A percentile compares a stretch with the other conserved stretches of the same genome.
phyloP scores from a whole-genome alignment of 1,140 invertebrate species.

The Aphis craccivora region DNA sequence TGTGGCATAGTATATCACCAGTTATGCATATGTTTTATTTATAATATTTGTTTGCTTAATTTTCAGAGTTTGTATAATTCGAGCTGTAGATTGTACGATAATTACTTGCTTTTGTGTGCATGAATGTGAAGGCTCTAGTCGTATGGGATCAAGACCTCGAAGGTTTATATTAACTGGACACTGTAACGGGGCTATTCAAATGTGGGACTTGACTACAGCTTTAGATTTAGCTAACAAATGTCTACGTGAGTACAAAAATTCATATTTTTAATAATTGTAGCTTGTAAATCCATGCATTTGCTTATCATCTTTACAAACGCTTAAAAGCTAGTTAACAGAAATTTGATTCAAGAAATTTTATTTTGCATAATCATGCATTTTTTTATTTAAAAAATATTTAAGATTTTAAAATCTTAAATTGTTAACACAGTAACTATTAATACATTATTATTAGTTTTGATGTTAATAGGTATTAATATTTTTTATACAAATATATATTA shows the following conservation, averaged over 20 bases:
- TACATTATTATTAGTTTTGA: background rate
- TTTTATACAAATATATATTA: background rate
- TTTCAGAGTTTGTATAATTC: slow-evolving; percentile 89
- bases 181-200: slow-evolving; percentile 92
- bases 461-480: background rate
- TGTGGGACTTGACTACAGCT: slow-evolving; percentile 98
- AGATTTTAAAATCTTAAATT: too few relatives aligned
- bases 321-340: background rate
- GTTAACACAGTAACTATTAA: background rate
- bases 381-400: background rate
- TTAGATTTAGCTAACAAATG: slow-evolving; percentile 79
- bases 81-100: slow-evolving; percentile 91
- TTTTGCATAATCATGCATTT: background rate
- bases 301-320: background rate
- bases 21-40: background rate
- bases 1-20: background rate
- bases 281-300: background rate
- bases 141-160: slow-evolving; percentile 89
- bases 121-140: slow-evolving; percentile 92
- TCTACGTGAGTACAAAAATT: slow-evolving; percentile 35
- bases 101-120: slow-evolving; percentile 97
- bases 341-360: background rate
- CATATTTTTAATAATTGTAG: background rate
- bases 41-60: slow-evolving; percentile 59
- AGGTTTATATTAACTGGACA: slow-evolving; percentile 95